Percentiles rank a stretch among this genome's conserved stretches.
Conservation (phyloP, 2,113 vertebrate genomes). For the Rhynchopsitta pachyrhyncha region DNA sequence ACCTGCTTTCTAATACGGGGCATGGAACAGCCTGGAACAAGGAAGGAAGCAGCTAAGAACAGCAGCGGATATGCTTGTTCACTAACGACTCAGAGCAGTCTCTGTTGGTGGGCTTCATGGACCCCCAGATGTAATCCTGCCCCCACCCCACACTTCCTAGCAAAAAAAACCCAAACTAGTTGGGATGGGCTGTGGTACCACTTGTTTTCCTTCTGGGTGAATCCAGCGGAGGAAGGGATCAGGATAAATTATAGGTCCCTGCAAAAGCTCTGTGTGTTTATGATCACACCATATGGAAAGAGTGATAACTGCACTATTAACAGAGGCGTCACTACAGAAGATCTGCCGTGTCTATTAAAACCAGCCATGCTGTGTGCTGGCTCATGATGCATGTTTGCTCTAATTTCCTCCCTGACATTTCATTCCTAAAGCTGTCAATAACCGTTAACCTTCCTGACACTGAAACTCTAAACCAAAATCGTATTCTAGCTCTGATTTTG, state of each 20-base stretch:
- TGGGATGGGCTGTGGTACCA: conserved; percentile 12
- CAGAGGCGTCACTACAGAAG: conserved; percentile 41
- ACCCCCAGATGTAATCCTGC: conserved; percentile 13
- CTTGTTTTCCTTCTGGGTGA: conserved; percentile 28
- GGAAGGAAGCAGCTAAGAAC: not conserved
- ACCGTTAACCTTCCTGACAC: conserved; percentile 23
- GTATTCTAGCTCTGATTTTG: not conserved
- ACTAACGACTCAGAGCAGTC: not conserved
- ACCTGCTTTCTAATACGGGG: not conserved
- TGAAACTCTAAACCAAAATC: not conserved
- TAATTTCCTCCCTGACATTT: conserved; percentile 35
- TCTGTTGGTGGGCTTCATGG: conserved; percentile 45
- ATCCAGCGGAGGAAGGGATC: conserved; percentile 39
- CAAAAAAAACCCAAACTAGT: not conserved
- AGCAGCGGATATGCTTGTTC: not conserved
- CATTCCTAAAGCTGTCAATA: conserved; percentile 58
- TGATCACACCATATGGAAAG: conserved; percentile 39
- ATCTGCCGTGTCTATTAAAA: conserved; percentile 42
- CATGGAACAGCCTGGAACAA: not conserved
- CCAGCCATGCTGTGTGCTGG: conserved; percentile 43
- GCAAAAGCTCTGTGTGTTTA: conserved; percentile 8
- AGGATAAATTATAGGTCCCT: conserved; percentile 45
- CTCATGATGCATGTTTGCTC: conserved; percentile 18
- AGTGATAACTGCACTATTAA: conserved; percentile 34
- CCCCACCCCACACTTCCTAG: not conserved